phyloP scores from a whole-genome alignment of 2,113 vertebrate species.

The Ia io region DNA sequence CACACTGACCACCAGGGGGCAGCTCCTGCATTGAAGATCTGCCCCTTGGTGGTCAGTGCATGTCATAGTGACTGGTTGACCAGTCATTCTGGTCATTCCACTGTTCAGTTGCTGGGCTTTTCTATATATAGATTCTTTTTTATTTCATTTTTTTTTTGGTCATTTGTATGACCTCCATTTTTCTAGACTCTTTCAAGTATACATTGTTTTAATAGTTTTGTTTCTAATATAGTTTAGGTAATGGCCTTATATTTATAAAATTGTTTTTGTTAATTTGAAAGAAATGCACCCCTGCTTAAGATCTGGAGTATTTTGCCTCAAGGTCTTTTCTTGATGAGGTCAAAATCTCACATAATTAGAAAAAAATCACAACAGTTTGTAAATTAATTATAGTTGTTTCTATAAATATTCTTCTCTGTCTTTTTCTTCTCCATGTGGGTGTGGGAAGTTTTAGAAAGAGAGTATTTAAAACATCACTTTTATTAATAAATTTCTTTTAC shows the following conservation, averaged over 20 bases:
- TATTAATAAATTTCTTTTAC: not conserved
- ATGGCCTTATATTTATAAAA: not conserved
- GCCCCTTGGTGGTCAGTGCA: no score
- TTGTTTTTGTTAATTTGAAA: not conserved
- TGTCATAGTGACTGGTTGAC: no score
- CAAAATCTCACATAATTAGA: not conserved
- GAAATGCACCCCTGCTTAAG: not conserved
- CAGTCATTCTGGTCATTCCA: no score
- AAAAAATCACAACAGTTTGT: not conserved
- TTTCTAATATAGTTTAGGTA: not conserved
- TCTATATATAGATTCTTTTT: not conserved
- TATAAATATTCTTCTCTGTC: not conserved
- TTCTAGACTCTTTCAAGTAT: not conserved
- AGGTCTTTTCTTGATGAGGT: not conserved
- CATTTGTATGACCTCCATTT: not conserved
- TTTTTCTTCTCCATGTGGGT: not conserved
- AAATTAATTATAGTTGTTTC: not conserved
- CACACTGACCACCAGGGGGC: no score
- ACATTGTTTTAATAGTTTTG: not conserved
- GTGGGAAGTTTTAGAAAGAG: not conserved
- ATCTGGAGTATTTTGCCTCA: not conserved
- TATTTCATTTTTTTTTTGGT: not conserved
- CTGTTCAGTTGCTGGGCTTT: no score
- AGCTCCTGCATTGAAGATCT: no score
- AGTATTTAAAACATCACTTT: not conserved